Conservation (phyloP, 2,797 vertebrate genomes). For the Lutjanus argentimaculatus region DNA sequence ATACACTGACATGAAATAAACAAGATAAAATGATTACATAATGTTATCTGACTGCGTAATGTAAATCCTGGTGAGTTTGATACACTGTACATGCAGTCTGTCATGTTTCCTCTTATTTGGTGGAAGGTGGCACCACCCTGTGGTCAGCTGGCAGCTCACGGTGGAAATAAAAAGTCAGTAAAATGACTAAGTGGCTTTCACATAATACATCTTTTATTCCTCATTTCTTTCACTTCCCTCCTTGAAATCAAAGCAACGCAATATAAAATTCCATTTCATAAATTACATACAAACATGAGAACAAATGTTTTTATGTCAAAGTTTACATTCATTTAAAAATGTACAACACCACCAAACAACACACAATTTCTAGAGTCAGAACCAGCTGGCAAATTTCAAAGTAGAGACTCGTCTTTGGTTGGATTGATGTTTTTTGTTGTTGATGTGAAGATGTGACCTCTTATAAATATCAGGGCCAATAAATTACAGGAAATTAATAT, state of each 20-base stretch:
- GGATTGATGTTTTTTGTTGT: background rate
- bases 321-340: constrained; percentile 46
- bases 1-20: too few relatives aligned
- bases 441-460: background rate
- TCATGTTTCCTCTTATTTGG: background rate
- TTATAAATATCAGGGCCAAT: too few relatives aligned
- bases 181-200: background rate
- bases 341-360: background rate
- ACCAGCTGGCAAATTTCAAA: background rate
- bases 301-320: background rate
- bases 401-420: background rate
- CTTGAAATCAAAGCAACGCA: constrained; percentile 3
- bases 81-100: too few relatives aligned
- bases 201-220: constrained; percentile 24
- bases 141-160: constrained; percentile 23
- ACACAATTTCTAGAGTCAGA: constrained; percentile 2
- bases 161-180: background rate
- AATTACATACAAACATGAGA: constrained; percentile 55
- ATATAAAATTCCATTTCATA: constrained; percentile 56
- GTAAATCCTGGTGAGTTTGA: too few relatives aligned
- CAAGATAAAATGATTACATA: too few relatives aligned
- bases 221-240: background rate
- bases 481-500: too few relatives aligned
- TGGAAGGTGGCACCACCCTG: constrained; percentile 54
- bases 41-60: background rate